Conservation (phyloP, 2,113 vertebrate genomes). For the Microcebus tavaratra region DNA sequence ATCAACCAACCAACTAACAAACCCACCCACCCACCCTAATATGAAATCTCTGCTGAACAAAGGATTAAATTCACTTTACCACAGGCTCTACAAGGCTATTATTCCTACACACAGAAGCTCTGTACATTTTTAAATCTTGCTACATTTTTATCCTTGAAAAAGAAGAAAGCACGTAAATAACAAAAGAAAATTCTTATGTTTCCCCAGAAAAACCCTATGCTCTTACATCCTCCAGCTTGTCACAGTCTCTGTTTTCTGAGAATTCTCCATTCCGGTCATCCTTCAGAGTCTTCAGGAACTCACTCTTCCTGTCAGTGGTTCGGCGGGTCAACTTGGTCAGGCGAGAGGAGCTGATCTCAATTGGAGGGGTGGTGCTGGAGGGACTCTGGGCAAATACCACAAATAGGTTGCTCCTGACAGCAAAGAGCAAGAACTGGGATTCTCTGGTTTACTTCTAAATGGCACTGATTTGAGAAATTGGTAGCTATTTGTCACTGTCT, state of each 20-base stretch:
- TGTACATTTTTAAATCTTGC: neutral
- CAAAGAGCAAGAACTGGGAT: neutral
- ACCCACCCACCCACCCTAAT: neutral
- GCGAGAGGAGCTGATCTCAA: constrained; percentile 95
- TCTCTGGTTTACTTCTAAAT: neutral
- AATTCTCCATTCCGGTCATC: constrained; percentile 95
- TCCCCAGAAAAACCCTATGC: neutral
- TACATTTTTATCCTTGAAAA: neutral
- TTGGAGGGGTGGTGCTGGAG: constrained; percentile 96
- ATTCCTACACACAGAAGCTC: neutral
- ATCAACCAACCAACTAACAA: neutral
- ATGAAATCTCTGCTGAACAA: neutral
- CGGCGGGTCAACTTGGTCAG: constrained; percentile 96
- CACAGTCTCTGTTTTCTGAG: constrained; percentile 92
- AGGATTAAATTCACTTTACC: neutral
- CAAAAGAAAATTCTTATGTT: neutral
- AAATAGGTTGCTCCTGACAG: constrained; percentile 60
- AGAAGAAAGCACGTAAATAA: neutral
- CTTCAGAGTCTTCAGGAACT: constrained; percentile 96
- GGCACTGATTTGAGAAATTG: neutral
- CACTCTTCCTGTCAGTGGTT: constrained; percentile 96
- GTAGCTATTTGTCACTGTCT: neutral
- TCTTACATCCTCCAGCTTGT: constrained; percentile 92
- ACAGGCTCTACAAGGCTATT: neutral
- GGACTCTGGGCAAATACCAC: constrained; percentile 86